Base-by-base conservation (phyloP, 2,888 invertebrate species). In the Zaprionus lineosus region DNA sequence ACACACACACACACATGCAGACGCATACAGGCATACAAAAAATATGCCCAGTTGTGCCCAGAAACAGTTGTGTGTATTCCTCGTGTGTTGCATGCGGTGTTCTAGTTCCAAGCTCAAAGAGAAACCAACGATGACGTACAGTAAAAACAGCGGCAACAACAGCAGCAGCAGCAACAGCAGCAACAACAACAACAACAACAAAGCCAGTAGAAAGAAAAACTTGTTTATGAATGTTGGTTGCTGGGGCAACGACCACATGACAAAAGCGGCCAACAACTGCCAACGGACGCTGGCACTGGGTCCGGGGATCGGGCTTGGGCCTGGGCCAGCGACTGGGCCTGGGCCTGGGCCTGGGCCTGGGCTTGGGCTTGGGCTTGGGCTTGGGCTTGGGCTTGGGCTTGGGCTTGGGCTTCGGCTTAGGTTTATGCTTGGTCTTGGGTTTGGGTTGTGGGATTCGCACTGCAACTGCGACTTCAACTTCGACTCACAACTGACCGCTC, bases 191-290 rank as follows among this genome's bases (percentile, higher is more conserved):
- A n/a, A n/a, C n/a, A n/a, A n/a, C n/a, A n/a, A n/a, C n/a, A n/a
- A n/a, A n/a, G n/a, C n/a, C n/a, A n/a, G 7, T 7, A 11, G 9
- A 28, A 11, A 4, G 31, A 33, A 60, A 75, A 84, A 82, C 83
- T 74, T 75, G 85, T 84, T 83, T 79, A 48, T 55, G 55, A 84
- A 84, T 79, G 78, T 79, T 84, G 84, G 84, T 81, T 79, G 78
- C 78, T 84, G 62, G 84, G 84, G 82, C 78, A 79, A 79, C 78
- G 82, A 78, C 78, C 78, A 73, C 67, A 67, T 67, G 67, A 57
- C 69, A 66, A 69, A n/a, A 66, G 61, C 56, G 55, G 40, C 50
- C 47, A 58, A 31, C 52, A 51, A 39, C 37, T 34, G 24, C 5
- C 41, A 11, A 15, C 24, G 12, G 11, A 7, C 33, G 12, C 12